A percentile compares a stretch with the other conserved stretches of the same genome.
Evolutionary conservation across 2,797 vertebrate species (phyloP).

Genomic region (Coregonus ussuriensis): DNA sequence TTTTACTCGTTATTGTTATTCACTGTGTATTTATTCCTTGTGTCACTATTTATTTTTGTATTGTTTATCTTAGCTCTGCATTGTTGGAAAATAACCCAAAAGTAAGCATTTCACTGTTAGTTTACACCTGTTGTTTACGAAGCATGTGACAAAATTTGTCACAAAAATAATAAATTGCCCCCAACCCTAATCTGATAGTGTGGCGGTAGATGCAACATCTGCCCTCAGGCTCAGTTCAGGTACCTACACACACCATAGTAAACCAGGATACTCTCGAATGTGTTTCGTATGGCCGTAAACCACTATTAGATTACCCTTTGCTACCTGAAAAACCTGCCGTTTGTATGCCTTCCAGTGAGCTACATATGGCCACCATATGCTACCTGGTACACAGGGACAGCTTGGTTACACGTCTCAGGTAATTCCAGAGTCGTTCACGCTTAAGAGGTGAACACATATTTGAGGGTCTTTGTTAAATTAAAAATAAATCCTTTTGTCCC

Average conservation of each 20-base stretch:
- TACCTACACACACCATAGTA: background rate
- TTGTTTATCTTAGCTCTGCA: too few relatives aligned
- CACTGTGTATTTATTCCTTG: too few relatives aligned
- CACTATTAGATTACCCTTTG: conserved; percentile 23
- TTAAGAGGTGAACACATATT: conserved; percentile 35
- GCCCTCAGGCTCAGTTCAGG: too few relatives aligned
- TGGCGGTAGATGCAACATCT: too few relatives aligned
- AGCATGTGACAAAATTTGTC: too few relatives aligned
- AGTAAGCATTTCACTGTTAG: too few relatives aligned
- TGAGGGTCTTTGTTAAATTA: conserved; percentile 36
- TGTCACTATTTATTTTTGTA: too few relatives aligned
- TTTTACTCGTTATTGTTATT: too few relatives aligned
- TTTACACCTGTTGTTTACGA: too few relatives aligned
- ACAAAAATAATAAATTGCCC: too few relatives aligned
- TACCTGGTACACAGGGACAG: conserved; percentile 28
- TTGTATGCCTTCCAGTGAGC: conserved; percentile 20
- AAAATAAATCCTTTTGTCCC: conserved; percentile 38
- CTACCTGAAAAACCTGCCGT: conserved; percentile 20
- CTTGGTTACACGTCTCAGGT: conserved; percentile 37
- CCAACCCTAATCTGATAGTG: too few relatives aligned
- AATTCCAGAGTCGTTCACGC: conserved; percentile 34
- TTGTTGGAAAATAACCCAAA: too few relatives aligned
- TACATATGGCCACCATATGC: conserved; percentile 44
- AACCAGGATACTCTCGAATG: conserved; percentile 17
- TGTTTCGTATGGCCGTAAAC: conserved; percentile 23